Evolutionary conservation across 2,797 vertebrate genomes (phyloP), one percentile per base, ranked within the genome.

Genomic region (Garrulus glandarius): DNA sequence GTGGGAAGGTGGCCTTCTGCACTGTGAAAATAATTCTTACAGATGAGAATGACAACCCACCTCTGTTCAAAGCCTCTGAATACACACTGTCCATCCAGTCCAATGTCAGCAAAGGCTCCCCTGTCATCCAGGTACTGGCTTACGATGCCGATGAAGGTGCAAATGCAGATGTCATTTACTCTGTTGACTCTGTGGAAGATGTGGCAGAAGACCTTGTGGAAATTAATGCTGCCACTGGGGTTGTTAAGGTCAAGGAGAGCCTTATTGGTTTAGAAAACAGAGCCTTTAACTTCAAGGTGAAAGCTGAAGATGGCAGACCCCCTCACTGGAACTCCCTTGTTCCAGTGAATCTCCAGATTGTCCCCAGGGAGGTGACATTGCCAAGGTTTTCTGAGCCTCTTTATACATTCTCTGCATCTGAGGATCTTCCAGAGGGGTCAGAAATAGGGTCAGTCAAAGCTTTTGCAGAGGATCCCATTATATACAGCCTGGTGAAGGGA

Each of bases 151-250:
- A 99, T 19, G 99, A 99, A 65, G 99, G 99, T 70, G 99, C 97
- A 93, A 99, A 99, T 49, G 99, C 99, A n/a, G 99, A 99, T 29
- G 99, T 99, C 67, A 99, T 99, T 63, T 99, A 99, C 87, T 98
- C 98, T 0, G 98, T 99, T 32, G 99, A 99, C 46, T 98, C 99
- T 3, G 92, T 98, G 1, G 98, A 98, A 67, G 98, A 99, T 44
- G 95, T 98, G 57, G 97, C 97, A 2, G 99, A 99, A 86, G 99
- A 99, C 41, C 89, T 99, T 37, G 98, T 99, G 18, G 99, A 99
- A 89, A 99, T 99, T 90, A 99, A 99, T 95, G 99, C 99, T 47
- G 98, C 98, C 94, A 99, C 99, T 1, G 99, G 99, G 6, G 84
- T 99, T 5, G 98, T 99, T 89, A 99, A 98, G 19, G 98, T 99